Conservation (phyloP, 1,140 invertebrate genomes). For the Ericerus pela region DNA sequence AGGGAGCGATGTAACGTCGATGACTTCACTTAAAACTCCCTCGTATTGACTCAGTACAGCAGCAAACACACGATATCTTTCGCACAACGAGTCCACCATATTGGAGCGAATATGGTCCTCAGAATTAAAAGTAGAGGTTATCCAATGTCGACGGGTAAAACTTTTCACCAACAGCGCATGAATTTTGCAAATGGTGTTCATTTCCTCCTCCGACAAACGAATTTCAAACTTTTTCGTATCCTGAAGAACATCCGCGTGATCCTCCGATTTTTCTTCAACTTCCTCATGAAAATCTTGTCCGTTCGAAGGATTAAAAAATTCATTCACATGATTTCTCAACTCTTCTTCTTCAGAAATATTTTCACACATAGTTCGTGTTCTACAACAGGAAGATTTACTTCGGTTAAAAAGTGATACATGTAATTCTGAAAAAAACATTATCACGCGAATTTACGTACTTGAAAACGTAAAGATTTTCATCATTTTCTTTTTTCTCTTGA, state of each 20-base stretch:
- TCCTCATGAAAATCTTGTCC: conserved; percentile 51
- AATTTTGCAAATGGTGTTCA: conserved; percentile 39
- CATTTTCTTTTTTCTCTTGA: conserved; percentile 49
- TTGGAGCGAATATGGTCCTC: not conserved
- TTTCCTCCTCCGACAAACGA: conserved; percentile 35
- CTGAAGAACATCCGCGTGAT: no score
- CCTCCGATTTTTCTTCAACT: conserved; percentile 20
- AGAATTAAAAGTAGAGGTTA: conserved; percentile 25
- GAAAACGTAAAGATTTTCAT: conserved; percentile 59
- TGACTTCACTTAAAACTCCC: conserved; percentile 32
- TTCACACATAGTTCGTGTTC: conserved; percentile 13
- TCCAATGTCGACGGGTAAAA: conserved; percentile 42
- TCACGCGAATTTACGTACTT: no score
- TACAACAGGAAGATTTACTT: not conserved
- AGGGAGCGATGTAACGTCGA: conserved; percentile 37
- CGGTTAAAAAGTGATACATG: no score
- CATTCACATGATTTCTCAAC: conserved; percentile 47
- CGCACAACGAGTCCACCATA: conserved; percentile 23
- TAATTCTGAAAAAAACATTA: no score
- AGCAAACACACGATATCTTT: conserved; percentile 43
- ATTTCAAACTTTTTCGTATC: not conserved
- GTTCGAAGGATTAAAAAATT: conserved; percentile 60
- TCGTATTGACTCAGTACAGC: conserved; percentile 27
- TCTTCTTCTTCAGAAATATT: conserved; percentile 58
- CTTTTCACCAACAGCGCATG: conserved; percentile 42